Percentiles rank a stretch among this genome's conserved stretches.
Evolutionary conservation across 1,140 invertebrate genomes (phyloP).

Genomic region (Laupala kohalensis): DNA sequence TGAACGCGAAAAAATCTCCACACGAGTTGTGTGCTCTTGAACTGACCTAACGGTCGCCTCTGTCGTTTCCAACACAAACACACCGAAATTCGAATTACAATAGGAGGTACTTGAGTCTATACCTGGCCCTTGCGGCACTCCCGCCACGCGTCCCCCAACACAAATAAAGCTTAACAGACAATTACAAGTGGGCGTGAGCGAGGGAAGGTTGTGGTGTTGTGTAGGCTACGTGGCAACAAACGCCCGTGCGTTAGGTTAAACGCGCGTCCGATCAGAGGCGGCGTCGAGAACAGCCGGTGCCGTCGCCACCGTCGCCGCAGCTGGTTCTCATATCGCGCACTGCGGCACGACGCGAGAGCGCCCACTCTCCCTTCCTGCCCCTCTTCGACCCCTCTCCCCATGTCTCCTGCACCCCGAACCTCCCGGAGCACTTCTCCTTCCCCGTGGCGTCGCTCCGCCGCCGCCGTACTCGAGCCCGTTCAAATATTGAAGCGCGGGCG

Average conservation of each 20-base stretch:
- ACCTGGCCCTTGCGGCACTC: too few relatives aligned
- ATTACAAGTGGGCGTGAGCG: neutral
- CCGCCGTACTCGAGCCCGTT: neutral
- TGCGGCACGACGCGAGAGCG: neutral
- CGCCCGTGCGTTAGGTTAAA: neutral
- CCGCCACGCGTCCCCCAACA: neutral
- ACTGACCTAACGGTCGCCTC: too few relatives aligned
- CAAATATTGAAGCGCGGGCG: neutral
- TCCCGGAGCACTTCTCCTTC: too few relatives aligned
- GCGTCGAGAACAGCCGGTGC: neutral
- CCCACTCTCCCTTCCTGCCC: too few relatives aligned
- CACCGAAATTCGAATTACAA: neutral
- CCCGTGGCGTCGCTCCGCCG: too few relatives aligned
- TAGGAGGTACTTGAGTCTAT: neutral
- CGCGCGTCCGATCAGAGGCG: neutral
- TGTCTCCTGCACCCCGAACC: too few relatives aligned
- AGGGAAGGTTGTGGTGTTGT: too few relatives aligned
- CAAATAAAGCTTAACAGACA: neutral
- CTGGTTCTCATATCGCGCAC: neutral
- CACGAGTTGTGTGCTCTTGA: too few relatives aligned
- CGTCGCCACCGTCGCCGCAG: neutral
- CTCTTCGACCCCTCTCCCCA: too few relatives aligned
- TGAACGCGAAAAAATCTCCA: neutral
- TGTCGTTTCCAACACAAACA: too few relatives aligned
- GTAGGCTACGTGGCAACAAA: too few relatives aligned